Conservation (phyloP, 2,113 vertebrate species). For the Cinclus cinclus region DNA sequence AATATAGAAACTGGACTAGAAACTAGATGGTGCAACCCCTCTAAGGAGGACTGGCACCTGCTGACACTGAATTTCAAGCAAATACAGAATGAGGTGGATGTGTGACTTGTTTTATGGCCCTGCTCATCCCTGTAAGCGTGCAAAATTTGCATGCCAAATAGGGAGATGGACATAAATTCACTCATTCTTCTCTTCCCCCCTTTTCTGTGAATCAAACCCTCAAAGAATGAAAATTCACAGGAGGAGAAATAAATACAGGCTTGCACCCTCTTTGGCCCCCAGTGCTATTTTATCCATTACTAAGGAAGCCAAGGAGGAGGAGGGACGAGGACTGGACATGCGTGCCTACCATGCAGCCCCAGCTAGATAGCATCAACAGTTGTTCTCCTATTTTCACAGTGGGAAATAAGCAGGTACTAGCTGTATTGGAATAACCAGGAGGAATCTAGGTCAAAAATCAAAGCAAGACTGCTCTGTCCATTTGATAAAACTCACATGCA, state of each 20-base stretch:
- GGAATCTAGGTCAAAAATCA: conserved; percentile 74
- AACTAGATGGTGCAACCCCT: neutral
- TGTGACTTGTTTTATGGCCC: neutral
- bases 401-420: conserved; percentile 66
- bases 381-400: conserved; percentile 70
- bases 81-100: neutral
- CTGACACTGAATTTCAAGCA: neutral
- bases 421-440: conserved; percentile 58
- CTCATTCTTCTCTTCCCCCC: neutral
- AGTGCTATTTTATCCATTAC: neutral
- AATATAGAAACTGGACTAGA: neutral
- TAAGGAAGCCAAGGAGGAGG: conserved; percentile 10
- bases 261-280: neutral
- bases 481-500: conserved; percentile 51
- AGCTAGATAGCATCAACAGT: conserved; percentile 64
- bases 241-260: neutral
- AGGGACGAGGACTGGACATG: neutral
- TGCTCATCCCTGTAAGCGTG: neutral
- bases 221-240: neutral
- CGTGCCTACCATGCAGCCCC: neutral
- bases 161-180: neutral
- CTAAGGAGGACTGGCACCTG: neutral
- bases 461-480: conserved; percentile 49
- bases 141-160: neutral
- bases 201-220: neutral